Evolutionary conservation across 2,113 vertebrate genomes (phyloP).

Genomic region (Oreochromis spilurus): DNA sequence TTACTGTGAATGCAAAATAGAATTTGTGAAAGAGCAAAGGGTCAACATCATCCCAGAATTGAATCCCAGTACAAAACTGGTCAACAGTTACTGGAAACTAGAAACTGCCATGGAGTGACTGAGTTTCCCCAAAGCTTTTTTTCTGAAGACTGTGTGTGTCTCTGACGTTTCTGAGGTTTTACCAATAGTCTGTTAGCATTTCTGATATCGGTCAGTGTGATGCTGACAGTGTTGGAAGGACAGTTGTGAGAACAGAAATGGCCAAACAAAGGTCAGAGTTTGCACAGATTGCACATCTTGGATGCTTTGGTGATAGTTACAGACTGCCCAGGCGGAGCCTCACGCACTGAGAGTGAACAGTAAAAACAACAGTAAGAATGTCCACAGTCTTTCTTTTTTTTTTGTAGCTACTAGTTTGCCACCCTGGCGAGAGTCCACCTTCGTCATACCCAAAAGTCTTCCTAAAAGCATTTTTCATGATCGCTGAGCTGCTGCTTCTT

Average conservation of each 20-base stretch:
- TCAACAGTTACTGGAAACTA: background rate
- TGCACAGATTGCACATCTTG: background rate
- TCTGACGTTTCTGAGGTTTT: background rate
- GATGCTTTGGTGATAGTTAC: background rate
- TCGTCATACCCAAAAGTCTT: accelerated
- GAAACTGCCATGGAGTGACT: background rate
- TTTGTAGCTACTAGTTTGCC: background rate
- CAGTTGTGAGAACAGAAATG: background rate
- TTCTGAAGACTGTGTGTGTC: background rate
- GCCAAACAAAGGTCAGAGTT: background rate
- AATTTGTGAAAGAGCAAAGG: accelerated
- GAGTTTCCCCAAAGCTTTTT: background rate
- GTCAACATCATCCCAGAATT: accelerated
- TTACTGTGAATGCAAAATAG: background rate
- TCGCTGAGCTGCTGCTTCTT: background rate
- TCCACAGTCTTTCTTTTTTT: background rate
- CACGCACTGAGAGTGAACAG: background rate
- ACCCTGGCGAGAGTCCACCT: background rate
- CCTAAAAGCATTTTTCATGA: background rate
- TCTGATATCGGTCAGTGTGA: background rate
- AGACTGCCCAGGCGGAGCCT: background rate
- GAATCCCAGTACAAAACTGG: background rate
- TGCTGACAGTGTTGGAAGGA: background rate
- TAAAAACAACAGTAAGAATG: background rate
- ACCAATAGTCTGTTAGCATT: background rate